Percentiles rank a stretch among this genome's conserved stretches.
Evolutionary conservation across 2,113 vertebrate species (phyloP).

Genomic region (Plecturocebus donacophilus): DNA sequence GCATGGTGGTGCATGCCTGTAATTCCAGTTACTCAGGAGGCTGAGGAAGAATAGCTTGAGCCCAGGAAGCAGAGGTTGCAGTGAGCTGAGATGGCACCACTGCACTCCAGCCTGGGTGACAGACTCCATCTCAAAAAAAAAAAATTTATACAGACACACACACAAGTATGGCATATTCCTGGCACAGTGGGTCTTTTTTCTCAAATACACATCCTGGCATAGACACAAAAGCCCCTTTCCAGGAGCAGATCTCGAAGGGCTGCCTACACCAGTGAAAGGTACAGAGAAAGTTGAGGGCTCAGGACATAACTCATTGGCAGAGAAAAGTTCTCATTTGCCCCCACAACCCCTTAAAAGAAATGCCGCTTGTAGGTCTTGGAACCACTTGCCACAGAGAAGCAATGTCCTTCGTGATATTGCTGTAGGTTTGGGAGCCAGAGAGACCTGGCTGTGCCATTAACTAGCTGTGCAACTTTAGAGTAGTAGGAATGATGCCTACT

Average conservation of each 20-base stretch:
- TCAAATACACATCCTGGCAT: not conserved
- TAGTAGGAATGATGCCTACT: rapidly evolving
- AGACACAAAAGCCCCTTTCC: not conserved
- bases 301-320: not conserved
- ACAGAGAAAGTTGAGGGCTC: not conserved
- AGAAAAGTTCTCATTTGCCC: not conserved
- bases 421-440: not conserved
- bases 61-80: too few species aligned
- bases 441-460: not conserved
- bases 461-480: too few species aligned
- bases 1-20: too few species aligned
- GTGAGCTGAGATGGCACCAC: too few species aligned
- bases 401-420: too few species aligned
- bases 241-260: not conserved
- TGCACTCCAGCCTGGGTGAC: too few species aligned
- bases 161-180: not conserved
- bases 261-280: not conserved
- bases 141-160: not conserved
- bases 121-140: not conserved
- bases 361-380: not conserved
- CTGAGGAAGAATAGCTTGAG: too few species aligned
- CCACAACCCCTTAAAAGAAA: not conserved
- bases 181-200: not conserved
- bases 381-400: not conserved
- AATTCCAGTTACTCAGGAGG: too few species aligned